Percentiles rank a stretch among this genome's conserved stretches.
Evolutionary conservation across 2,113 vertebrate genomes (phyloP).

Genomic region (Tupaia chinensis): DNA sequence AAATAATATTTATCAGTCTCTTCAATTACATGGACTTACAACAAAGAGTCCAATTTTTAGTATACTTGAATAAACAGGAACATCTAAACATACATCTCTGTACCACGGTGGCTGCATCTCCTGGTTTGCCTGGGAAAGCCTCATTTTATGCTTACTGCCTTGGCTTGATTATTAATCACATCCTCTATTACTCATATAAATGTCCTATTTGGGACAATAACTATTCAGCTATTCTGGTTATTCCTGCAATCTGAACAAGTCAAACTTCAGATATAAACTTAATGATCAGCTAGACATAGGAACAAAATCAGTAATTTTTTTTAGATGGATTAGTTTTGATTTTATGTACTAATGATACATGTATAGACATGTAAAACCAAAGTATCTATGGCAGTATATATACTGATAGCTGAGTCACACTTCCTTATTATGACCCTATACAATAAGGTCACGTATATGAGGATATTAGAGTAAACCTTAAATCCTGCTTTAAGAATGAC

Average conservation of each 20-base stretch:
- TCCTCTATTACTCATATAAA: background rate
- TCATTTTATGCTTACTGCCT: background rate
- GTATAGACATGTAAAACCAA: background rate
- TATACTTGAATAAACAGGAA: background rate
- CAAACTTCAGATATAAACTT: constrained; percentile 1
- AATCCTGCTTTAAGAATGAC: constrained; percentile 22
- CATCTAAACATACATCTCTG: background rate
- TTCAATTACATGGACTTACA: background rate
- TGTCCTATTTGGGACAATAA: background rate
- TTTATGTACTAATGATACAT: background rate
- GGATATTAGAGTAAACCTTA: background rate
- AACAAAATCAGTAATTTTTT: background rate
- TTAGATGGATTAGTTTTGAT: background rate
- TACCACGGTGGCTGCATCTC: background rate
- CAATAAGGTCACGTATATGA: background rate
- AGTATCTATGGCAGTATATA: background rate
- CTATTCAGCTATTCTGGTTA: background rate
- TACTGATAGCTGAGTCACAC: background rate
- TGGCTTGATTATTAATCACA: background rate
- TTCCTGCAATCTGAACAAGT: background rate
- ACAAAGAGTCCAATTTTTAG: background rate
- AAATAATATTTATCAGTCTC: background rate
- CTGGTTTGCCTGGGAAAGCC: background rate
- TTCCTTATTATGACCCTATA: background rate
- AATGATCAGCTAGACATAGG: background rate